Evolutionary conservation across 2,888 invertebrate genomes (phyloP).

Genomic region (Atrina japonica): DNA sequence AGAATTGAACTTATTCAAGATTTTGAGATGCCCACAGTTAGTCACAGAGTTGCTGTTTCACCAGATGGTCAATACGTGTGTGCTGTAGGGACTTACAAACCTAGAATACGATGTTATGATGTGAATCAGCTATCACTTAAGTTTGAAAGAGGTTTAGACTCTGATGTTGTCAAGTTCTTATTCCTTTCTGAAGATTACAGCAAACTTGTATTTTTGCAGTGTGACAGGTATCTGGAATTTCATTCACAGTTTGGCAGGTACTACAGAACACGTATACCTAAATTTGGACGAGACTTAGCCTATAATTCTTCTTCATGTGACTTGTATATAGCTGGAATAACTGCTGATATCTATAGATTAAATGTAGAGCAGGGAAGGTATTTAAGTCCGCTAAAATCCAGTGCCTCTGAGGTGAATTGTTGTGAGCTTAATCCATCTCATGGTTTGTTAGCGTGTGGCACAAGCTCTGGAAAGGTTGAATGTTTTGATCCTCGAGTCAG

Average conservation of each 20-base stretch:
- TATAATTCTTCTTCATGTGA: slow-evolving; percentile 95
- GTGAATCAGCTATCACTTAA: slow-evolving; percentile 97
- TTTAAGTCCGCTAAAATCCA: slow-evolving; percentile 90
- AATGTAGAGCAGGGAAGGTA: slow-evolving; percentile 98
- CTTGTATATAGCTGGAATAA: slow-evolving; percentile 94
- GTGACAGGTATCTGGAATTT: slow-evolving; percentile 95
- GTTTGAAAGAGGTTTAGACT: slow-evolving; percentile 98
- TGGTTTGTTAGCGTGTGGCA: slow-evolving; percentile 92
- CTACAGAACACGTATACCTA: slow-evolving; percentile 94
- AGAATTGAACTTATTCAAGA: slow-evolving; percentile 98
- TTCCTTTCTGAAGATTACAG: slow-evolving; percentile 97
- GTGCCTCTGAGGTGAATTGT: slow-evolving; percentile 86
- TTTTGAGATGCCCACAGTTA: slow-evolving; percentile 98
- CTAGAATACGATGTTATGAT: slow-evolving; percentile 97
- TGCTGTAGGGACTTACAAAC: slow-evolving; percentile 96
- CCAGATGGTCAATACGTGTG: slow-evolving; percentile 95
- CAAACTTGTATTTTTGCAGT: slow-evolving; percentile 94
- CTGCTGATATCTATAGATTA: slow-evolving; percentile 93
- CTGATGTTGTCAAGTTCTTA: slow-evolving; percentile 96
- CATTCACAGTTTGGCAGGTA: slow-evolving; percentile 97
- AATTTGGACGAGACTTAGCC: slow-evolving; percentile 96
- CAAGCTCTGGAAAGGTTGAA: slow-evolving; percentile 90
- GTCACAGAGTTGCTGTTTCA: slow-evolving; percentile 91
- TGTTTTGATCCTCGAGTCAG: slow-evolving; percentile 97
- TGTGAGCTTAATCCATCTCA: slow-evolving; percentile 93